A percentile compares a stretch with the other conserved stretches of the same genome.
Conservation (phyloP, 53 echinoderm and acorn worm species). For the Arbacia lixula region DNA sequence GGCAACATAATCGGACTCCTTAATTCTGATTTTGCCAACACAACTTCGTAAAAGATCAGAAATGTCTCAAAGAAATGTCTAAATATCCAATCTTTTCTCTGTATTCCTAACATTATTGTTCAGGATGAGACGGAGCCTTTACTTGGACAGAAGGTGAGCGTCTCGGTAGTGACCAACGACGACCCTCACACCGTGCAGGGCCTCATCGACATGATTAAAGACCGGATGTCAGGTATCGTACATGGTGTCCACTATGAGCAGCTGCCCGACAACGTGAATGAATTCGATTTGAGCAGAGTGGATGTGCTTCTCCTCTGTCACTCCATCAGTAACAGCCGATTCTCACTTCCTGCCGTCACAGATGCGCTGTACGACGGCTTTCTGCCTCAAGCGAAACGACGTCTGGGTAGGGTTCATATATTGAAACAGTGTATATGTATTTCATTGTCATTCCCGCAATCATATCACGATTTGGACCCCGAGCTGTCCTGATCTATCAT, state of each 20-base stretch:
- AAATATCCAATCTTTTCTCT: too few species aligned
- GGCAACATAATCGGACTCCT: too few species aligned
- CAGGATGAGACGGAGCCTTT: too few species aligned
- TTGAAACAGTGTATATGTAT: too few species aligned
- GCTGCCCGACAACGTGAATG: conserved; percentile 15
- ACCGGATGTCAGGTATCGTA: neutral
- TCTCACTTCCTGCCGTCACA: conserved; percentile 2
- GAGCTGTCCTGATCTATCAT: too few species aligned
- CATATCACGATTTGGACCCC: too few species aligned
- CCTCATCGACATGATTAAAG: neutral
- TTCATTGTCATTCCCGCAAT: too few species aligned
- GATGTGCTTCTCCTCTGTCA: conserved; percentile 31
- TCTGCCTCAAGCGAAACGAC: neutral
- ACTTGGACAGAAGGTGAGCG: neutral
- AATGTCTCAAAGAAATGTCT: too few species aligned
- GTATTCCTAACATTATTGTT: too few species aligned
- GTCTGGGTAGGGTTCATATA: conserved; percentile 14
- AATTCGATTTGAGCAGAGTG: neutral
- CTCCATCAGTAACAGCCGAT: conserved; percentile 21
- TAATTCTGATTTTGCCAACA: too few species aligned
- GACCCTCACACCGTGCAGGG: neutral
- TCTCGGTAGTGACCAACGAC: neutral
- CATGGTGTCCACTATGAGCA: neutral
- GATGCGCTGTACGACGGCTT: conserved; percentile 31
- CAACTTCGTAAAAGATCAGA: too few species aligned